A percentile compares a stretch with the other conserved stretches of the same genome.
Conservation (phyloP, 2,797 vertebrate species). For the Cirrhinus mrigala region DNA sequence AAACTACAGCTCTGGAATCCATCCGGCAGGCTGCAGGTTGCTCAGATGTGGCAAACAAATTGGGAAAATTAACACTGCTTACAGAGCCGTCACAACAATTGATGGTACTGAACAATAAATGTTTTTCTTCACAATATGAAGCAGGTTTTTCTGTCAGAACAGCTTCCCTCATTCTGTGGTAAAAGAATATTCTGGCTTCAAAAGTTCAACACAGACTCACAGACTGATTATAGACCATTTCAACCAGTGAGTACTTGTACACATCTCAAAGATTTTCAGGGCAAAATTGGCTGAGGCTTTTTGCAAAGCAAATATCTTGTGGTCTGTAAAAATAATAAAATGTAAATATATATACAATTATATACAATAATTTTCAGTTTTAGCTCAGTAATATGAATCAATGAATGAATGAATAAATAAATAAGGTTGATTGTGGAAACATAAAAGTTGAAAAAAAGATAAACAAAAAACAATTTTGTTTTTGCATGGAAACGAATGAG, state of each 20-base stretch:
- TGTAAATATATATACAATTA: not conserved
- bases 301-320: not conserved
- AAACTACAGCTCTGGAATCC: slow-evolving; percentile 32
- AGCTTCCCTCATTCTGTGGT: too few species aligned
- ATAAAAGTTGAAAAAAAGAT: too few species aligned
- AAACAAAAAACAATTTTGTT: too few species aligned
- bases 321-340: not conserved
- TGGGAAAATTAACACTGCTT: not conserved
- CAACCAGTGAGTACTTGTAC: not conserved
- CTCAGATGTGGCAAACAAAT: not conserved
- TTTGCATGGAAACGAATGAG: too few species aligned
- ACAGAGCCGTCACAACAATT: not conserved
- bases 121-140: not conserved
- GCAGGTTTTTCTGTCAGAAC: not conserved
- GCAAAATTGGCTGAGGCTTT: not conserved
- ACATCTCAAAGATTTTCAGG: not conserved
- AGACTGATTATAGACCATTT: too few species aligned
- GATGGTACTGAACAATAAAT: not conserved
- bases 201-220: too few species aligned
- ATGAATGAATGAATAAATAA: not conserved
- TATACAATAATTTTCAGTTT: not conserved
- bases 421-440: not conserved
- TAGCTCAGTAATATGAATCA: not conserved
- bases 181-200: too few species aligned
- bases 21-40: not conserved